A percentile compares a stretch with the other conserved stretches of the same genome.
Conservation (phyloP, 2,113 vertebrate species). For the Eonycteris spelaea region DNA sequence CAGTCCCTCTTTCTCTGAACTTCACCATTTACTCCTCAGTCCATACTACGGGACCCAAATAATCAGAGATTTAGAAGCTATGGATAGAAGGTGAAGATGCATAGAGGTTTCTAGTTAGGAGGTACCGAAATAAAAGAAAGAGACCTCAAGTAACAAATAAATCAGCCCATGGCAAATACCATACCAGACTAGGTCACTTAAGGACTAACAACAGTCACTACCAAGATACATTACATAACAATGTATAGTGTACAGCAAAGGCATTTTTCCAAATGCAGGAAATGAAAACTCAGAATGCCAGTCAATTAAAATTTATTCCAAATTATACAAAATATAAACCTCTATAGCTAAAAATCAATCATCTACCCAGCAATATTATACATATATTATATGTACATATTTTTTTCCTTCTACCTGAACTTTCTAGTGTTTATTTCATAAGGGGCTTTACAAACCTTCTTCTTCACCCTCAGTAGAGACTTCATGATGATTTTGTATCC, state of each 20-base stretch:
- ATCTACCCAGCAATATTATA: background rate
- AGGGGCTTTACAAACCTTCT: conserved; percentile 84
- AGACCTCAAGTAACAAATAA: background rate
- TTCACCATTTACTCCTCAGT: background rate
- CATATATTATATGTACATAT: background rate
- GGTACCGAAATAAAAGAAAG: background rate
- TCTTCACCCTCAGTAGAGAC: conserved; percentile 93
- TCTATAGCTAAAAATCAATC: conserved; percentile 22
- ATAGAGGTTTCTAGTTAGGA: background rate
- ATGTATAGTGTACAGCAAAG: background rate
- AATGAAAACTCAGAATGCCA: conserved; percentile 37
- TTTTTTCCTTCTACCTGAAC: background rate
- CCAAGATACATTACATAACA: background rate
- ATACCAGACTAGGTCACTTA: background rate
- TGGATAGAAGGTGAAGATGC: background rate
- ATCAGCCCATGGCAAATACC: background rate
- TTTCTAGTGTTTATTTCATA: conserved; percentile 8
- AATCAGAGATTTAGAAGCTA: background rate
- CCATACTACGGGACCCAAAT: conserved; percentile 1
- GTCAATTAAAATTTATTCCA: conserved; percentile 6
- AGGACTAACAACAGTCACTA: background rate
- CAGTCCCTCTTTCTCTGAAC: background rate
- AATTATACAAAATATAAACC: background rate
- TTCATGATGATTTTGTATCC: conserved; percentile 95
- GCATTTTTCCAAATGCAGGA: conserved; percentile 25